Percentiles rank a stretch among this genome's conserved stretches.
Evolutionary conservation across 2,888 invertebrate species (phyloP).

Genomic region (Minunthozetes semirufus): DNA sequence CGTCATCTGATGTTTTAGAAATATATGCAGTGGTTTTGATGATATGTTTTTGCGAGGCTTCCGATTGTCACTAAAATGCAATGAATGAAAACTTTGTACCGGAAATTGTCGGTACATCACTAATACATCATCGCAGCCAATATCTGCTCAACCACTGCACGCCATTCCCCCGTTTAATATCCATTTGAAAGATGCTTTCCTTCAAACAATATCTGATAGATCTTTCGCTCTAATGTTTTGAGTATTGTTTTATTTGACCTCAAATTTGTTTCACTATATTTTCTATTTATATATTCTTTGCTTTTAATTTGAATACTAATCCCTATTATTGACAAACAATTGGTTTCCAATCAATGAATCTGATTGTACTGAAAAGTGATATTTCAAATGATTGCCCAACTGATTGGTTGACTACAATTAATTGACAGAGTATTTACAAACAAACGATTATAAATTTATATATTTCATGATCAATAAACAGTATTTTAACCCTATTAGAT

Average conservation of each 20-base stretch:
- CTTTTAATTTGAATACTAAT: too few relatives aligned
- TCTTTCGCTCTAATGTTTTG: background rate
- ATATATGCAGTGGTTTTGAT: slow-evolving; percentile 23
- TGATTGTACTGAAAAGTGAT: too few relatives aligned
- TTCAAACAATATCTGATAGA: background rate
- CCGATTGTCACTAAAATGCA: slow-evolving; percentile 28
- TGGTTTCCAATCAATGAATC: too few relatives aligned
- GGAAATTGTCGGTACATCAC: slow-evolving; percentile 26
- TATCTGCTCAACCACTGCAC: background rate
- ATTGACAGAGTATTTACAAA: too few relatives aligned
- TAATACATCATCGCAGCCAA: background rate
- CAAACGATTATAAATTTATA: too few relatives aligned
- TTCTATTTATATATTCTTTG: too few relatives aligned
- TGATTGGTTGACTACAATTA: too few relatives aligned
- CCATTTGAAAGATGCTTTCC: slow-evolving; percentile 20
- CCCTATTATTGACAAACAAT: too few relatives aligned
- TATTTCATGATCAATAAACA: too few relatives aligned
- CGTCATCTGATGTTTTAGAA: slow-evolving; percentile 12
- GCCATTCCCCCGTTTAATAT: slow-evolving; percentile 29
- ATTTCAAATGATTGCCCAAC: too few relatives aligned
- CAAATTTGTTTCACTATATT: background rate
- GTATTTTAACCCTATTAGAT: too few relatives aligned
- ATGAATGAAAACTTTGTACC: slow-evolving; percentile 26
- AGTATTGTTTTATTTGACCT: background rate
- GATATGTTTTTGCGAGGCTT: slow-evolving; percentile 21